These are phyloP conservation scores for Nerophis lumbriciformis DNA, from an alignment of 2,113 vertebrate species.

Conservation along the genomic window DNA sequence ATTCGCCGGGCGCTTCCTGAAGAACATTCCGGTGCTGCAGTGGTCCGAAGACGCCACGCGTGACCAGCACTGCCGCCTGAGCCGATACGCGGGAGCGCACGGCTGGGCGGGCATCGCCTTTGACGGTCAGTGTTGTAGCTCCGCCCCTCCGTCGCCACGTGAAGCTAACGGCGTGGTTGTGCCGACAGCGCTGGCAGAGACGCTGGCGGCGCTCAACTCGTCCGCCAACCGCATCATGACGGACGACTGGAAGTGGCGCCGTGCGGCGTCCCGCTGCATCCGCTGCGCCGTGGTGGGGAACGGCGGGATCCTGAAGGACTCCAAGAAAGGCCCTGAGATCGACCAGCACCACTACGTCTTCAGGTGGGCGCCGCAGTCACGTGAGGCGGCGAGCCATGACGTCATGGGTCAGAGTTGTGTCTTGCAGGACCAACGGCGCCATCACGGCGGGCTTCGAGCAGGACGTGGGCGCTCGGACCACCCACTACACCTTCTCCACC, in stretches of 20 bases:
- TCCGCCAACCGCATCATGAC: constrained; percentile 60
- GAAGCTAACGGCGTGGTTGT: neutral
- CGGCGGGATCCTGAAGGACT: constrained; percentile 73
- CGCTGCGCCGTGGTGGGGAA: constrained; percentile 73
- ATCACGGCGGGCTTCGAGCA: constrained; percentile 68
- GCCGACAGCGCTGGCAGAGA: constrained; percentile 56
- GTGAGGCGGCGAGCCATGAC: neutral
- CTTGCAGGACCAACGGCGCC: constrained; percentile 73
- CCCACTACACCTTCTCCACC: constrained; percentile 79
- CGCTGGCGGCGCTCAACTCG: constrained; percentile 65
- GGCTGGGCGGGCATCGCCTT: constrained; percentile 68
- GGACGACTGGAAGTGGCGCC: constrained; percentile 60
- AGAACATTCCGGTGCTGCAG: constrained; percentile 68
- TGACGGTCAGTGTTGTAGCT: constrained; percentile 48
- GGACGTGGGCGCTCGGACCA: constrained; percentile 75
- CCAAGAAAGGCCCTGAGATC: constrained; percentile 70
- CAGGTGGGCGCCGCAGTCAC: constrained; percentile 54
- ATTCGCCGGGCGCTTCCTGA: constrained; percentile 46
- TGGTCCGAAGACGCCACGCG: constrained; percentile 57
- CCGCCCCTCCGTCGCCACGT: neutral
- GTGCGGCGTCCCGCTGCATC: constrained; percentile 20
- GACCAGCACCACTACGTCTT: constrained; percentile 78
- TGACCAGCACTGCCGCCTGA: constrained; percentile 63
- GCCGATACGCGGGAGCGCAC: constrained; percentile 52
- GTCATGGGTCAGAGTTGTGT: neutral